Conservation (phyloP, 2,113 vertebrate species). For the Aythya baeri region DNA sequence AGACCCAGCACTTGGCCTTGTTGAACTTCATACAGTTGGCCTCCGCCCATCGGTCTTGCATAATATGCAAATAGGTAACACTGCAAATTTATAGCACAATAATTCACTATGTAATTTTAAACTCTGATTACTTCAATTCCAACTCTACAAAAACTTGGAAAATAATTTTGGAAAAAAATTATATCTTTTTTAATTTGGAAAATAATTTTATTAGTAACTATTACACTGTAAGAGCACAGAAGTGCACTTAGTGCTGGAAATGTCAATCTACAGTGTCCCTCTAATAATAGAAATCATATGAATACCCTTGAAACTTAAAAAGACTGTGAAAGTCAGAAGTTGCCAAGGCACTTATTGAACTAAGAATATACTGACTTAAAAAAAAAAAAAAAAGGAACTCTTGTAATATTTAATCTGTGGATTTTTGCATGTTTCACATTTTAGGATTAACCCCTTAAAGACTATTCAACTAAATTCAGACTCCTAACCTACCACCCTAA, state of each 20-base stretch:
- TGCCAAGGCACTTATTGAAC: conserved; percentile 64
- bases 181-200: background rate
- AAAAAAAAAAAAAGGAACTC: conserved; percentile 37
- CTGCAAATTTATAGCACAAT: conserved; percentile 14
- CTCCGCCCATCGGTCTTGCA: no score
- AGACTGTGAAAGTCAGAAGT: conserved; percentile 47
- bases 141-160: conserved; percentile 2
- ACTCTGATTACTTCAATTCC: background rate
- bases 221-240: background rate
- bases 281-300: background rate
- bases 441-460: conserved; percentile 85
- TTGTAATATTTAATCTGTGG: conserved; percentile 76
- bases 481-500: conserved; percentile 48
- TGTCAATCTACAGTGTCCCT: background rate
- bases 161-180: background rate
- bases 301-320: conserved; percentile 22
- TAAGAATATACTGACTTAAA: conserved; percentile 29
- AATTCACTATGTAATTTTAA: background rate
- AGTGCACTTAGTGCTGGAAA: background rate
- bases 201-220: background rate
- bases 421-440: conserved; percentile 83
- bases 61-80: conserved; percentile 49
- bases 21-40: no score
- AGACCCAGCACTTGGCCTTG: no score
- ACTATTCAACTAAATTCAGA: conserved; percentile 69